Evolutionary conservation across 2,797 vertebrate genomes (phyloP), one percentile per base, ranked within the genome.

Genomic region (Pseudochaenichthys georgianus): DNA sequence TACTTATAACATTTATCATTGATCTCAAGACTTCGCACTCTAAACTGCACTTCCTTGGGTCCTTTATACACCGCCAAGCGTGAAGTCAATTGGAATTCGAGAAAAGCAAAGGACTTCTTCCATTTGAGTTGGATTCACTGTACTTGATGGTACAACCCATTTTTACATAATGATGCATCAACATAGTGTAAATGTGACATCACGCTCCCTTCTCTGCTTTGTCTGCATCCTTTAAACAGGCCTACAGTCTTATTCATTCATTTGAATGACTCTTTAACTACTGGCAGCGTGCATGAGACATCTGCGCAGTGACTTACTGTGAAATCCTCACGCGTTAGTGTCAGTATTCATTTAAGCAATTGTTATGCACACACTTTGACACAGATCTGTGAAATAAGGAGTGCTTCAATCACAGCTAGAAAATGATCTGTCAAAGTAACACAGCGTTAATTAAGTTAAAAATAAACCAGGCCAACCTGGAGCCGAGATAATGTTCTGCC

Each of bases 381-480:
- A 46, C 8, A 16, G 2, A 46, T 46, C 41, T 2, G 0, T 53
- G 70, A 42, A 75, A 45, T 21, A 15, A 58, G 15, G 19, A 7
- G 4, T 17, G 15, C 31, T 23, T n/a, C 0, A 23, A 16, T 58
- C 34, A 10, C 1, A 0, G 13, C 3, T 41, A 3, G 43, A 60
- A 41, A 42, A 68, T 4, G 23, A 75, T 50, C 53, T 21, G n/a
- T 34, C 66, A 51, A 58, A 61, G 34, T 23, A 47, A 21, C 16
- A 13, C 2, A 48, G 53, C n/a, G 50, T 53, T 34, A 60, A 48
- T 42, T 38, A 9, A 47, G 52, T 70, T 51, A 43, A 41, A 52
- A 67, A 38, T 23, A 58, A 78, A 75, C 16, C 43, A 55, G 51
- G 53, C 42, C 63, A 55, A 77, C 53, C 46, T 80, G 53, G 16